Evolutionary conservation across 2,888 invertebrate genomes (phyloP).

Genomic region (Itoplectis maculator): DNA sequence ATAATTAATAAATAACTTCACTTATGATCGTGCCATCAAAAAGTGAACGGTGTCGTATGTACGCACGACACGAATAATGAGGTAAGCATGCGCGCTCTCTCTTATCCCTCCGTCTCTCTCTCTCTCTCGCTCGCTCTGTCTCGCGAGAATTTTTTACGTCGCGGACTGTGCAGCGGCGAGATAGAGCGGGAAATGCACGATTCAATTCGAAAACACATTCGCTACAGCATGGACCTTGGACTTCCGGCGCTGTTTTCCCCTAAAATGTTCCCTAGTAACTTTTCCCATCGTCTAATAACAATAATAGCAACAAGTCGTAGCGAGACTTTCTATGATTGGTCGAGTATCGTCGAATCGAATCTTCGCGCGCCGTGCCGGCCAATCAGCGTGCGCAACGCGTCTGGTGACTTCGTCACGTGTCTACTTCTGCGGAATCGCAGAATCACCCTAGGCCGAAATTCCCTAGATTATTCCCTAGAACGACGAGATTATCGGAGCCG

Average conservation of each 20-base stretch:
- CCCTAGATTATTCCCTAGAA: no score
- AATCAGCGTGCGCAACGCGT: no score
- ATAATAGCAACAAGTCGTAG: no score
- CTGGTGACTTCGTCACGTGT: no score
- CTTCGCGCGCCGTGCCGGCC: background rate
- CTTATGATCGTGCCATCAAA: constrained; percentile 79
- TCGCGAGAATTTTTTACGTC: constrained; percentile 36
- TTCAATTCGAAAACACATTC: constrained; percentile 37
- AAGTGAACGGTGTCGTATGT: constrained; percentile 66
- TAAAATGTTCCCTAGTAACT: background rate
- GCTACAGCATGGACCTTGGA: no score
- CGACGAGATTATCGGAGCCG: no score
- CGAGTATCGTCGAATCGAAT: no score
- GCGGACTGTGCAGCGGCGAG: constrained; percentile 43
- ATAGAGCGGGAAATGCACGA: constrained; percentile 44
- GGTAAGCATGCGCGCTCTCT: constrained; percentile 55
- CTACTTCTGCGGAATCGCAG: no score
- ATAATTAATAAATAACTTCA: constrained; percentile 81
- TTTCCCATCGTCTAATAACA: no score
- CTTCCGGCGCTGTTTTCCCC: constrained; percentile 19
- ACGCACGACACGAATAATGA: constrained; percentile 64
- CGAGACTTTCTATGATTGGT: no score
- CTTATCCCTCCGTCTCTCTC: constrained; percentile 40
- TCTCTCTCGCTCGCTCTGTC: constrained; percentile 17
- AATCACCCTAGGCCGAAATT: no score